These are phyloP conservation scores for Drosophila ambigua DNA, from an alignment of 1,140 invertebrate species.

Conservation along the genomic window DNA sequence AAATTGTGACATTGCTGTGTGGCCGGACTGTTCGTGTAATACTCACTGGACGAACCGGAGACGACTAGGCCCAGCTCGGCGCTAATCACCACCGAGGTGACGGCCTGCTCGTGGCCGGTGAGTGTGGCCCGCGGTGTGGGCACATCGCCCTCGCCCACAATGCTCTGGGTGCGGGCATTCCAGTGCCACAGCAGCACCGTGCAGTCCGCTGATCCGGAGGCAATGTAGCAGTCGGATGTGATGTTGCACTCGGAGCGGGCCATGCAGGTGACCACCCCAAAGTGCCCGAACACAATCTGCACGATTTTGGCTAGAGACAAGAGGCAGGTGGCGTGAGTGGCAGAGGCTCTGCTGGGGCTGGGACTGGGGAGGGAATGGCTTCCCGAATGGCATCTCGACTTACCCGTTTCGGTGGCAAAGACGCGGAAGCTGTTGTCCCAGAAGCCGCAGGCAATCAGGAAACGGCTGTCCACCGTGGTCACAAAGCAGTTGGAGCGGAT, in stretches of 20 bases:
- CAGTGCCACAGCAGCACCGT: conserved; percentile 99
- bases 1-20: background rate
- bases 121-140: conserved; percentile 97
- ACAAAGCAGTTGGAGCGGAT: conserved; percentile 98
- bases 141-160: conserved; percentile 97
- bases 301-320: conserved; percentile 92
- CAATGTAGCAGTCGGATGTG: conserved; percentile 99
- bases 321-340: no score
- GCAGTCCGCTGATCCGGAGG: conserved; percentile 98
- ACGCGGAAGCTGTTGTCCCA: conserved; percentile 99
- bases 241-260: conserved; percentile 99
- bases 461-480: conserved; percentile 97
- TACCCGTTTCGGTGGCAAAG: conserved; percentile 95
- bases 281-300: conserved; percentile 99
- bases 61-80: conserved; percentile 99
- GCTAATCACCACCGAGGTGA: conserved; percentile 97
- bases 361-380: background rate
- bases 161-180: conserved; percentile 97
- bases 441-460: conserved; percentile 99
- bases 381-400: conserved; percentile 85
- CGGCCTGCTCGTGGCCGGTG: conserved; percentile 97
- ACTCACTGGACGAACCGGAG: conserved; percentile 93
- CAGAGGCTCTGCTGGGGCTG: background rate
- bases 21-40: no score
- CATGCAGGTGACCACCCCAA: conserved; percentile 98